Evolutionary conservation across 2,888 invertebrate genomes (phyloP).

Genomic region (Muscina levida): DNA sequence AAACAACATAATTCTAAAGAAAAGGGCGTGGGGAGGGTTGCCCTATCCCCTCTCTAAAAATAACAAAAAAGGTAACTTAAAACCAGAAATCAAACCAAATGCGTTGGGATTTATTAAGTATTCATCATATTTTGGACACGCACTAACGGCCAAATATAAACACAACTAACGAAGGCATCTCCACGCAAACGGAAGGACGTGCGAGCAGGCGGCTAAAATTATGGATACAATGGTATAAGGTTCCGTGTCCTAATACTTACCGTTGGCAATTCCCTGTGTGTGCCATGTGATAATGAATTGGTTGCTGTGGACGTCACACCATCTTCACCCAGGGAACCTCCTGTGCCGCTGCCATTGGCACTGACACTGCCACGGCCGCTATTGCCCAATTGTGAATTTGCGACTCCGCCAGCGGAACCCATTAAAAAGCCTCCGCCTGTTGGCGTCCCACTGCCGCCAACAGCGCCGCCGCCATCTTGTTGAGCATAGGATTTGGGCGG

Average conservation of each 20-base stretch:
- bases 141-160: background rate
- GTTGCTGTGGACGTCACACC: conserved; percentile 78
- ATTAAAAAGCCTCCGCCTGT: conserved; percentile 27
- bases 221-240: background rate
- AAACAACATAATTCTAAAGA: no score
- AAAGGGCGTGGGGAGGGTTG: no score
- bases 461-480: conserved; percentile 78
- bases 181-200: background rate
- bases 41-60: no score
- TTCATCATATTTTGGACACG: conserved; percentile 17
- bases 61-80: background rate
- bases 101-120: no score
- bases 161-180: background rate
- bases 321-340: conserved; percentile 70
- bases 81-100: no score
- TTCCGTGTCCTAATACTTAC: conserved; percentile 74
- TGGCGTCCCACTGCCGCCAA: conserved; percentile 37
- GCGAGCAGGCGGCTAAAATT: background rate
- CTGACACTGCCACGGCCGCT: conserved; percentile 40
- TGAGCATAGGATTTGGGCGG: conserved; percentile 87
- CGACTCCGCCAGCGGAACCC: conserved; percentile 21
- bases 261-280: conserved; percentile 78
- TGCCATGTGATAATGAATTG: conserved; percentile 76
- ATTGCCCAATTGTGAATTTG: conserved; percentile 51
- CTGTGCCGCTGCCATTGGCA: conserved; percentile 59